Evolutionary conservation across 2,888 invertebrate species (phyloP), one percentile per base, ranked within the genome.

Genomic region (Drosophila niveifrons): DNA sequence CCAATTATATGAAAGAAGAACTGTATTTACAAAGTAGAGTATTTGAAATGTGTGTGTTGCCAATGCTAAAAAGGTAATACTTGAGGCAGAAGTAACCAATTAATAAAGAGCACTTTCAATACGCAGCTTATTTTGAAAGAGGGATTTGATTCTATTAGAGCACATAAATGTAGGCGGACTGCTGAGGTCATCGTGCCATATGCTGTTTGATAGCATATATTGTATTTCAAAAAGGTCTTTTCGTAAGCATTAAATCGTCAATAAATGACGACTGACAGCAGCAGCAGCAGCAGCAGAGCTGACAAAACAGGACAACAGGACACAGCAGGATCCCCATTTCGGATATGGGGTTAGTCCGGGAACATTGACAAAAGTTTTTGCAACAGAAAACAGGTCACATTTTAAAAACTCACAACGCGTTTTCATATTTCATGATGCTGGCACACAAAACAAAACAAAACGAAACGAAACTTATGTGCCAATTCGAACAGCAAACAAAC

Each of bases 401-500:
- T 73, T 75, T 52, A 68, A 66, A 74, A 78, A 52, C 46, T 59
- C 15, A 17, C 66, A 66, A 66, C 46, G 76, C 66, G 63, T 66
- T 78, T 78, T 77, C 67, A 75, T 71, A 75, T 75, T 77, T 77
- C 75, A 77, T 75, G 75, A 79, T 62, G 48, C 56, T 62, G 48
- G 59, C 78, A 48, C 11, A 72, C 17, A 41, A 23, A 36, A 17
- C 3, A 36, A 8, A 43, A 51, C 2, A 15, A 18, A 29, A 13
- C 28, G 43, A 48, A 23, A 51, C 36, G 58, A 72, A 55, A 28
- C 47, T 44, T 36, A 69, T 75, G 63, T 69, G 55, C 51, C 70
- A 53, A 57, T 52, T 36, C 52, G 56, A n/a, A 44, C 50, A 43
- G 39, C 13, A 57, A 46, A 17, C 41, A 36, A 36, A 36, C 36